phyloP scores from a whole-genome alignment of 2,888 invertebrate genomes.

The Eristalis arbustorum region DNA sequence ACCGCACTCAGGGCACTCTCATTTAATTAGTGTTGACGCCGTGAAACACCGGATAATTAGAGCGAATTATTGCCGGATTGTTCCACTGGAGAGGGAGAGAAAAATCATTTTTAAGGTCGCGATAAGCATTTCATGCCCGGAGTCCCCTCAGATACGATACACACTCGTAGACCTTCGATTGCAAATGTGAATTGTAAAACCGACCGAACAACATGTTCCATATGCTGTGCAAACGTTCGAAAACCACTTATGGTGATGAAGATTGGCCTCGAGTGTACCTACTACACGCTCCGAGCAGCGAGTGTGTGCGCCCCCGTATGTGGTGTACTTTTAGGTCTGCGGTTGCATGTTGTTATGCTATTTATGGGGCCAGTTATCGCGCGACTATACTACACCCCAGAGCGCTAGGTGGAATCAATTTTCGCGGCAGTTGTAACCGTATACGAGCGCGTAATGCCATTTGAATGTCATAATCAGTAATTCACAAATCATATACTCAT shows the following conservation, averaged over 20 bases:
- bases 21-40: slow-evolving; percentile 40
- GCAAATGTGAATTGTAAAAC: slow-evolving; percentile 50
- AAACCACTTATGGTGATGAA: slow-evolving; percentile 65
- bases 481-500: slow-evolving; percentile 59
- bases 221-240: slow-evolving; percentile 30
- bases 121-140: slow-evolving; percentile 42
- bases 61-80: slow-evolving; percentile 44
- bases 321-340: slow-evolving; percentile 37
- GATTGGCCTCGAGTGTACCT: slow-evolving; percentile 65
- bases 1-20: neutral
- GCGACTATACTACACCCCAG: neutral
- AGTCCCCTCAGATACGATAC: neutral
- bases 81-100: neutral
- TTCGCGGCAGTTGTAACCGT: slow-evolving; percentile 62
- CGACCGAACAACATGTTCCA: slow-evolving; percentile 32
- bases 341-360: slow-evolving; percentile 67
- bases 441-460: slow-evolving; percentile 61
- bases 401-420: slow-evolving; percentile 50
- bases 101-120: slow-evolving; percentile 42
- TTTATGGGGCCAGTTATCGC: slow-evolving; percentile 44
- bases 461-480: slow-evolving; percentile 68
- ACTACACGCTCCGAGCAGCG: neutral
- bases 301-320: neutral
- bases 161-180: slow-evolving; percentile 21
- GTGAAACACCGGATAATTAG: slow-evolving; percentile 51